Base-by-base conservation (phyloP, 2,888 invertebrate genomes). In the Drosophila mercatorum region DNA sequence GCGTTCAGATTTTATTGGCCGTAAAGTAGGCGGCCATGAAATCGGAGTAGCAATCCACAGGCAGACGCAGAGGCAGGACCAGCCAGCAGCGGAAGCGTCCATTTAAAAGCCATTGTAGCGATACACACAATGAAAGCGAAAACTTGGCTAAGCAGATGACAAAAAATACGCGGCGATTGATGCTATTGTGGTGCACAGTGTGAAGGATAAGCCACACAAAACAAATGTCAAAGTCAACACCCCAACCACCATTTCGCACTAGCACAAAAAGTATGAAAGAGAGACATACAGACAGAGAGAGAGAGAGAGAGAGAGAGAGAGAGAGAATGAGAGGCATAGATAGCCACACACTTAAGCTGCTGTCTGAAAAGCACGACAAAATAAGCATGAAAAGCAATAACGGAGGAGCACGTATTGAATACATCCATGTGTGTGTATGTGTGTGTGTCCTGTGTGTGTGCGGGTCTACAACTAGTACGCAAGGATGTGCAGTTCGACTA, bases 171-270 rank as follows among this genome's bases (percentile, higher is more conserved):
- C 74, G 78, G 53, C 86, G 73, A 88, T 84, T 84, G 83, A 85
- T 83, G 83, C 72, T 62, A 75, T 75, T 80, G 83, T 72, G 70
- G 79, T 62, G 63, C 57, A 61, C 67, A 68, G 64, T 76, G 80
- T 76, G 81, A 88, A 82, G 89, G 88, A 88, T 86, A 88, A 82
- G 88, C 85, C 75, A 58, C 72, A 84, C 83, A 89, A 88, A 88
- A 82, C 86, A 89, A 86, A 86, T 86, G 86, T 89, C 86, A 89
- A 89, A 88, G 88, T 85, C 86, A 89, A 85, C 76, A 89, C 73
- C 78, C 80, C 72, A 75, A 71, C 70, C 78, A 55, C 61, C 67
- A 51, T 60, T 61, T 58, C 55, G 55, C 57, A 52, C 36, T 47
- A 34, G 28, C 38, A 28, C 49, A 62, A 14, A 59, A 6, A 41